Evolutionary conservation across 1,140 invertebrate genomes (phyloP).

Genomic region (Ceratina australensis): DNA sequence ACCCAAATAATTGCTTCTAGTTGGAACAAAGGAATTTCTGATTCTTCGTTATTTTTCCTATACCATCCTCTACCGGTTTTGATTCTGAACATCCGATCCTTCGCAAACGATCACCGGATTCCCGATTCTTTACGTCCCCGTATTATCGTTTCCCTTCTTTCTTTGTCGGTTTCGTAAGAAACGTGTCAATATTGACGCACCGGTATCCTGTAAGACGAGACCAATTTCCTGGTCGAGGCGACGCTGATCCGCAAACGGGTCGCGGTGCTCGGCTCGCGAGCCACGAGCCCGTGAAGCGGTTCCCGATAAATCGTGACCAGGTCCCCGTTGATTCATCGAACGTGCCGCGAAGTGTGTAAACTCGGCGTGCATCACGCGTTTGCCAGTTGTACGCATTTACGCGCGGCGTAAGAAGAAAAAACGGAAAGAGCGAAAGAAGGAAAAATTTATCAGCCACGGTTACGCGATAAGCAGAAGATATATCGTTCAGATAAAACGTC

Average conservation of each 20-base stretch:
- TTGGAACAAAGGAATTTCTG: no score
- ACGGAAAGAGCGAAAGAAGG: no score
- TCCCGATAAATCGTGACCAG: neutral
- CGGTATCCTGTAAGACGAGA: slow-evolving; percentile 69
- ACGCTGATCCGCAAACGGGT: slow-evolving; percentile 37
- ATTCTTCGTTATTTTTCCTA: no score
- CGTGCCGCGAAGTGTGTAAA: neutral
- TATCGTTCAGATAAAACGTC: slow-evolving; percentile 21
- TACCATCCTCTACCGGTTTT: no score
- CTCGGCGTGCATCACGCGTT: neutral
- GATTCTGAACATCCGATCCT: neutral
- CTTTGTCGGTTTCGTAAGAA: slow-evolving; percentile 64
- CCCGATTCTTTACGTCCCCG: slow-evolving; percentile 11
- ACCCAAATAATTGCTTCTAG: no score
- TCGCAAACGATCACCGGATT: neutral
- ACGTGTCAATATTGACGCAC: slow-evolving; percentile 73
- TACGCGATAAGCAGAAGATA: slow-evolving; percentile 10
- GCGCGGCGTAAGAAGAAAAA: neutral
- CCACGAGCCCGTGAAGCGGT: neutral
- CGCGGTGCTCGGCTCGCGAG: neutral
- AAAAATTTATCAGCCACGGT: slow-evolving; percentile 22
- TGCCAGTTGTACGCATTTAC: no score
- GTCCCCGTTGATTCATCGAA: neutral
- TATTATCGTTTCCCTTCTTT: neutral
- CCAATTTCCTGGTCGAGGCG: slow-evolving; percentile 64